Conservation (phyloP, 1,140 invertebrate genomes). For the Heliconius hermathena region DNA sequence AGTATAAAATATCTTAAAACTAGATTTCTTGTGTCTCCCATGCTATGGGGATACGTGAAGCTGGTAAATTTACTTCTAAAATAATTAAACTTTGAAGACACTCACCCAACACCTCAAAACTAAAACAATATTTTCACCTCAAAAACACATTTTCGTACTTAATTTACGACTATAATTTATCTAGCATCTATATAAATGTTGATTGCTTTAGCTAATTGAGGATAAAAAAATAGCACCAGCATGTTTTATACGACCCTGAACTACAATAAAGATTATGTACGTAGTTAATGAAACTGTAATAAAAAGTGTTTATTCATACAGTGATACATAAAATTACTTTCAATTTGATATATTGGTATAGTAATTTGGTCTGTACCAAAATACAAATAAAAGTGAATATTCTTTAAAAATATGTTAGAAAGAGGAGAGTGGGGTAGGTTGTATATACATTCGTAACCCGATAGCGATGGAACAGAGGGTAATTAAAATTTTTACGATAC, state of each 20-base stretch:
- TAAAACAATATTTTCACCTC: neutral
- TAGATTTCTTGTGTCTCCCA: no score
- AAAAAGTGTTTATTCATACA: conserved; percentile 45
- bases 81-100: no score
- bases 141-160: conserved; percentile 1
- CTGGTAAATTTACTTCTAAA: no score
- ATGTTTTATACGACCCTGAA: conserved; percentile 39
- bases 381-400: conserved; percentile 3
- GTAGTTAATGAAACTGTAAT: conserved; percentile 47
- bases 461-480: conserved; percentile 49
- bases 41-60: no score
- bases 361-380: neutral
- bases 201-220: conserved; percentile 14
- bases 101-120: no score
- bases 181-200: neutral
- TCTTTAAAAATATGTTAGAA: neutral
- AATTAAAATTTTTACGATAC: conserved; percentile 53
- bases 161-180: conserved; percentile 1
- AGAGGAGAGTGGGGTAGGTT: neutral
- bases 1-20: no score
- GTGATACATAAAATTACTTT: neutral
- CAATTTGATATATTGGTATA: neutral
- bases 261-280: conserved; percentile 49
- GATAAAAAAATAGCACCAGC: conserved; percentile 16
- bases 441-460: conserved; percentile 45